Evolutionary conservation across 2,113 vertebrate species (phyloP), one percentile per base, ranked within the genome.

Genomic region (Colius striatus): DNA sequence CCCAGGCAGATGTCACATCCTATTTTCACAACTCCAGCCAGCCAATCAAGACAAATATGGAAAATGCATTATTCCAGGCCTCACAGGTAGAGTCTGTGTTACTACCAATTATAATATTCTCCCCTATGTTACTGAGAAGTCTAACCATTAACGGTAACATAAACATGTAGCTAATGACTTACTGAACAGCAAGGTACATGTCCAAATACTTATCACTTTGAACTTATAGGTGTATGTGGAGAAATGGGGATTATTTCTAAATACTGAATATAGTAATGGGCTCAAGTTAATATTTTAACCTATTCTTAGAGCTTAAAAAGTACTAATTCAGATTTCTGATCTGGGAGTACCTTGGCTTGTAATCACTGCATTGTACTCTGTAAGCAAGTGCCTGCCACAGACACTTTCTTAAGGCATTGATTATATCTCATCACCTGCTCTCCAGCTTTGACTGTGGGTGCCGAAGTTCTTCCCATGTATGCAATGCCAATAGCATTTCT

Each of bases 11-110:
- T 95, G 95, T 93, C 92, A 91, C 55, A 67, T 84, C 84, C 70
- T 73, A 97, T 95, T 93, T 91, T 63, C 71, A 65, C 88, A 93
- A 75, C 54, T 89, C 47, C 34, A 79, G 14, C 38, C 78, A 89
- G 70, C 48, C 53, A 74, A 29, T 50, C 76, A 60, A 86, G 30
- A n/a, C 70, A 73, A 90, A 95, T n/a, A 26, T 51, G 54, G 71
- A 75, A 88, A 91, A 84, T 17, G 18, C 22, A 85, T 41, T 76
- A 72, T 62, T 78, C 30, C 29, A 30, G 38, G 63, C 36, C 72
- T 85, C 71, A 53, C 50, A 86, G 50, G 80, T 25, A 29, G 50
- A 74, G 26, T 48, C n/a, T 66, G 29, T 3, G 0, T 65, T 91
- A 36, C 67, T 19, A 51, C 21, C 45, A 70, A n/a, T 81, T 53